Evolutionary conservation across 1,140 invertebrate genomes (phyloP).

Genomic region (Melitaea cinxia): DNA sequence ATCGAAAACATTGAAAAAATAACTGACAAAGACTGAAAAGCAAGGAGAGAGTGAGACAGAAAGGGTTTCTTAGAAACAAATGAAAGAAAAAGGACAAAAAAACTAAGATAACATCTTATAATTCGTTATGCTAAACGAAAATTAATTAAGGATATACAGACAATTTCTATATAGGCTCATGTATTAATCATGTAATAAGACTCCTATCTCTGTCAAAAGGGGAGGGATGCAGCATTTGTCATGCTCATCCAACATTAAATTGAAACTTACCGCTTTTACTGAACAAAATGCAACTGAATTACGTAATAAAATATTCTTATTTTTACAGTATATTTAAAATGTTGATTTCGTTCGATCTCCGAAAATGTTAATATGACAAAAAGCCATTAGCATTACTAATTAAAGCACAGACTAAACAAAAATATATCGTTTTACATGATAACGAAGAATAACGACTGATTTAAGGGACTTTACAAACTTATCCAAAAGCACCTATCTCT

Average conservation of each 20-base stretch:
- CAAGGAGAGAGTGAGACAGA: no score
- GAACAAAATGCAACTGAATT: slow-evolving; percentile 65
- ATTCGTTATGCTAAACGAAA: no score
- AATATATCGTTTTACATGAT: slow-evolving; percentile 7
- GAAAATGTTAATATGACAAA: slow-evolving; percentile 15
- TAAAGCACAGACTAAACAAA: slow-evolving; percentile 21
- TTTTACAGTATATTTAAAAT: slow-evolving; percentile 28
- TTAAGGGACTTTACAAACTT: background rate
- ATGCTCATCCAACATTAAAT: slow-evolving; percentile 78
- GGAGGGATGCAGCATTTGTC: slow-evolving; percentile 62
- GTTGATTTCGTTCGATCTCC: slow-evolving; percentile 14
- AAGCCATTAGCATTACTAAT: slow-evolving; percentile 20
- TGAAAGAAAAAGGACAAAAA: no score
- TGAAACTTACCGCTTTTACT: slow-evolving; percentile 69
- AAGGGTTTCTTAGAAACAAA: no score
- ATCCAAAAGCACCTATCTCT: no score
- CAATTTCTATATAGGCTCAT: background rate
- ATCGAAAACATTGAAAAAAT: no score
- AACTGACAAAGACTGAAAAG: no score
- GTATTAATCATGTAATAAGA: slow-evolving; percentile 17
- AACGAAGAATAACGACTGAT: slow-evolving; percentile 3
- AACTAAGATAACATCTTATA: no score
- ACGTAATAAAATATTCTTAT: slow-evolving; percentile 36
- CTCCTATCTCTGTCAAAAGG: slow-evolving; percentile 24
- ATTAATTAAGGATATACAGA: no score